Conservation (phyloP, 92 coral and sea anemone species). For the Heteractis magnifica region DNA sequence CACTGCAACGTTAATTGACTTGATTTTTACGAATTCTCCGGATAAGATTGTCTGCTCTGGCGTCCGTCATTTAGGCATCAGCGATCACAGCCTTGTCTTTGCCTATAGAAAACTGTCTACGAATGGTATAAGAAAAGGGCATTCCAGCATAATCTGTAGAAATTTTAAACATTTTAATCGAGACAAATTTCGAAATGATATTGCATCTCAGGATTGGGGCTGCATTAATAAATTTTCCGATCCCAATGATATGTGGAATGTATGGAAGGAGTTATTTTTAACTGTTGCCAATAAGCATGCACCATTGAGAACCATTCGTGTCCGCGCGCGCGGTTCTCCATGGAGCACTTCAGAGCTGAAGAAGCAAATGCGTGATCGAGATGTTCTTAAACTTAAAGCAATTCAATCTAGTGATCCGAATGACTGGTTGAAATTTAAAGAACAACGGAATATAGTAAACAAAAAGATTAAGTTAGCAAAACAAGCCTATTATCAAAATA, state of each 20-base stretch:
- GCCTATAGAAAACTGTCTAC: too few relatives aligned
- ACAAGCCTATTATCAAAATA: neutral
- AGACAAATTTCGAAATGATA: constrained; percentile 13
- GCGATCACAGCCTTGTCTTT: too few relatives aligned
- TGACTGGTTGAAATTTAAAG: constrained; percentile 40
- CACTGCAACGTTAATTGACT: too few relatives aligned
- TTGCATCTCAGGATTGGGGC: constrained; percentile 51
- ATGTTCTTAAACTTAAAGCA: constrained; percentile 20
- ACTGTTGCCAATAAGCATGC: constrained; percentile 49
- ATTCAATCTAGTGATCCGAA: constrained; percentile 19
- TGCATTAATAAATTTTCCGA: constrained; percentile 15
- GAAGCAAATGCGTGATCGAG: constrained; percentile 31
- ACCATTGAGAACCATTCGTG: constrained; percentile 23
- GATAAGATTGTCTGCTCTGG: too few relatives aligned
- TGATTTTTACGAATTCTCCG: too few relatives aligned
- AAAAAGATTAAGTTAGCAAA: constrained; percentile 42
- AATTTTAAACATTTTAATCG: constrained; percentile 34
- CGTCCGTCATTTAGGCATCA: too few relatives aligned
- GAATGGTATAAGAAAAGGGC: too few relatives aligned
- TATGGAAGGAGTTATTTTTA: constrained; percentile 39
- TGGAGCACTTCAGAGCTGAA: constrained; percentile 37
- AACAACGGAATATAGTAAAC: constrained; percentile 41
- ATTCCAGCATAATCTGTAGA: constrained; percentile 35
- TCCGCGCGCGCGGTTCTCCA: constrained; percentile 24
- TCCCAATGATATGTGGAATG: constrained; percentile 53